Conservation (phyloP, 30 jellyfish, hydroid and myxozoan species). For the Aurelia aurita complex sp. Pacific region DNA sequence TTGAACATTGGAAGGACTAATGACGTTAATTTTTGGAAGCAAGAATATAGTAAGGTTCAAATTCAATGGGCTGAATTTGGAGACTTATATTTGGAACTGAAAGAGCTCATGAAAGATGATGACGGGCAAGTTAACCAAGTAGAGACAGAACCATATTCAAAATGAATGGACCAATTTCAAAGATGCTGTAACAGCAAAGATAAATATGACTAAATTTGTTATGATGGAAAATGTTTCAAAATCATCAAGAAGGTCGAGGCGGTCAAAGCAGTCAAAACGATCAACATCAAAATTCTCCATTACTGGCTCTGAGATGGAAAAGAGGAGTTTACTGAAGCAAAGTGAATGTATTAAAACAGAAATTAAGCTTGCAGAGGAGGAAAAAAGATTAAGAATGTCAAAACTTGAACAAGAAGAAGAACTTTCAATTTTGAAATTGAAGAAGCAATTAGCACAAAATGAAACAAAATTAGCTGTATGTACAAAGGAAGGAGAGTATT, state of each 20-base stretch:
- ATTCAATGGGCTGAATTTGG: no score
- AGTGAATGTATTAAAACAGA: neutral
- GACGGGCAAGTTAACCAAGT: neutral
- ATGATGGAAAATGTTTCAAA: no score
- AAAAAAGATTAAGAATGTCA: neutral
- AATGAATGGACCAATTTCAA: constrained; percentile 1
- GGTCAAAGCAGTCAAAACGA: neutral
- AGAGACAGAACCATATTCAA: neutral
- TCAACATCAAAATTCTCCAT: neutral
- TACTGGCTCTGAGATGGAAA: neutral
- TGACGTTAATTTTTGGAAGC: no score
- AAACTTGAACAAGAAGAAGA: neutral
- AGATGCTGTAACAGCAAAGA: neutral
- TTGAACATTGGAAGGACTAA: neutral
- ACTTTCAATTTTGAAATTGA: neutral
- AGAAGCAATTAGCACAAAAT: no score
- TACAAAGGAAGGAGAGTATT: no score
- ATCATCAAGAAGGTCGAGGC: no score
- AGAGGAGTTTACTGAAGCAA: neutral
- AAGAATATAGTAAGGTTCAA: no score
- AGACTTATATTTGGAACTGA: no score
- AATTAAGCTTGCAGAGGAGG: neutral
- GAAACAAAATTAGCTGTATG: no score
- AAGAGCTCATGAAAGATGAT: neutral
- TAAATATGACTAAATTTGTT: no score